Conservation (phyloP, 2,797 vertebrate genomes). For the Neosalanx taihuensis region DNA sequence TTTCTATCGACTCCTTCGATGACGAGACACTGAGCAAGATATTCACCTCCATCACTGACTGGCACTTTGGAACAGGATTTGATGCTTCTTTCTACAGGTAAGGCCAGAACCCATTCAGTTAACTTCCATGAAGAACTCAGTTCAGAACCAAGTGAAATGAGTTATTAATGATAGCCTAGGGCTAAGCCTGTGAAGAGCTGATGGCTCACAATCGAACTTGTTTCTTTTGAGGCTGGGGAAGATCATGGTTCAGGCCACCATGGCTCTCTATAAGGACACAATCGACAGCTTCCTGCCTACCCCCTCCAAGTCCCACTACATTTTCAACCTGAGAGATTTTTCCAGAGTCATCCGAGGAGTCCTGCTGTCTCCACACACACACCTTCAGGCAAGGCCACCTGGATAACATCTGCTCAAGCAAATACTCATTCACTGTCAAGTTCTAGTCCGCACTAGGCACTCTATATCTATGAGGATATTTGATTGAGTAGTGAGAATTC, state of each 20-base stretch:
- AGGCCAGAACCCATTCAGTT: conserved; percentile 7
- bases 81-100: conserved; percentile 82
- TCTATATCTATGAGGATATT: too few relatives aligned
- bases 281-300: conserved; percentile 88
- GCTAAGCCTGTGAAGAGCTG: neutral
- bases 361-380: conserved; percentile 85
- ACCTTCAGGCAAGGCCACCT: conserved; percentile 78
- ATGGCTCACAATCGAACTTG: neutral
- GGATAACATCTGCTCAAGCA: conserved; percentile 3
- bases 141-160: neutral
- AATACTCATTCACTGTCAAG: too few relatives aligned
- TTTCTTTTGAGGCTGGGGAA: conserved; percentile 76
- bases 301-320: conserved; percentile 93
- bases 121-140: neutral
- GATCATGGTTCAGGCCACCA: conserved; percentile 88
- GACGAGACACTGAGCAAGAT: conserved; percentile 87
- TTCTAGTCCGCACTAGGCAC: too few relatives aligned
- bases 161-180: neutral
- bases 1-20: conserved; percentile 85
- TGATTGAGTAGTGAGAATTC: neutral
- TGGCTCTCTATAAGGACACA: conserved; percentile 82
- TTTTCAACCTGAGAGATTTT: conserved; percentile 95
- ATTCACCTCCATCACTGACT: conserved; percentile 86
- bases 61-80: conserved; percentile 90
- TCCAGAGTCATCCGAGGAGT: conserved; percentile 87